These are phyloP conservation scores for Dendropsophus ebraccatus DNA, from an alignment of 2,113 vertebrate genomes.

Conservation along the genomic window DNA sequence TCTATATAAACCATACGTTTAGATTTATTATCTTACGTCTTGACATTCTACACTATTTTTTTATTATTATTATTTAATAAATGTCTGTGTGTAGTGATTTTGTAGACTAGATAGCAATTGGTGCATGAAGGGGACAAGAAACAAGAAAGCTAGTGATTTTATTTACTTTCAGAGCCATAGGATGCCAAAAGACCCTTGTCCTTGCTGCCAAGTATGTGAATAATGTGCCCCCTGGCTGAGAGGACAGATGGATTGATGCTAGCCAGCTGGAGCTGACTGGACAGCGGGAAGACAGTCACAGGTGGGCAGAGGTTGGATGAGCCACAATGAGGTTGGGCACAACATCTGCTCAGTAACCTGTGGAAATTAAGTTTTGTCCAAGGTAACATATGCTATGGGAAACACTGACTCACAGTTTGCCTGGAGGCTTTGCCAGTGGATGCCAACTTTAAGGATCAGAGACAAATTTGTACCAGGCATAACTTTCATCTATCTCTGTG, in stretches of 20 bases:
- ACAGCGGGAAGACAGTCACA: conserved; percentile 39
- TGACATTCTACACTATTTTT: background rate
- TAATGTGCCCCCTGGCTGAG: conserved; percentile 13
- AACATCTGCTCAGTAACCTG: conserved; percentile 56
- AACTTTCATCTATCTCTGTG: background rate
- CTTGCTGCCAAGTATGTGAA: conserved; percentile 32
- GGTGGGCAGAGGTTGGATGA: conserved; percentile 51
- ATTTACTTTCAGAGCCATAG: conserved; percentile 24
- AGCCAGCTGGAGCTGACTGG: conserved; percentile 40
- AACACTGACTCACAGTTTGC: conserved; percentile 17
- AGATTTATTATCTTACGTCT: background rate
- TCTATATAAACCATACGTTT: no score
- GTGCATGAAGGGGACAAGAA: conserved; percentile 5
- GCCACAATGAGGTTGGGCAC: conserved; percentile 25
- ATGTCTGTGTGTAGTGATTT: background rate
- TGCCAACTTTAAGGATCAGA: conserved; percentile 13
- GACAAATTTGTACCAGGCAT: background rate
- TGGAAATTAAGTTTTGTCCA: conserved; percentile 49
- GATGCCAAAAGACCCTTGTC: conserved; percentile 17
- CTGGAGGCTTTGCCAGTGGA: conserved; percentile 4
- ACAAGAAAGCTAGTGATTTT: background rate
- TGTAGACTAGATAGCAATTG: background rate
- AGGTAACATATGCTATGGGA: conserved; percentile 53
- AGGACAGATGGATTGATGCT: conserved; percentile 29
- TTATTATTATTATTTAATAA: background rate